These are phyloP conservation scores for Corythornis cristatus DNA, from an alignment of 2,113 vertebrate genomes.

Conservation along the genomic window DNA sequence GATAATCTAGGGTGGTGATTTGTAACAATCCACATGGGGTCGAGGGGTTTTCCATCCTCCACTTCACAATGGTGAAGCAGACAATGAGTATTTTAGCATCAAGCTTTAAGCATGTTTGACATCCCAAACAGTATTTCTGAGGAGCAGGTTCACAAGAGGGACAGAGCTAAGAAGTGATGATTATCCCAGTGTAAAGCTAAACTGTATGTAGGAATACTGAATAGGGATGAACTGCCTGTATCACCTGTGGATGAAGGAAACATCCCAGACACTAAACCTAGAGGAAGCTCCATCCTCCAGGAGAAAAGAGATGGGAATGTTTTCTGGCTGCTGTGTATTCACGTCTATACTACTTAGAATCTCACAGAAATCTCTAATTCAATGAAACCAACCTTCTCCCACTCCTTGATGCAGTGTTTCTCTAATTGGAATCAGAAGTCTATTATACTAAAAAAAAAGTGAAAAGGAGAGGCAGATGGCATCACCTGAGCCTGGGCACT, in stretches of 20 bases:
- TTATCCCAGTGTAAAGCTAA: not conserved
- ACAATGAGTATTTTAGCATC: not conserved
- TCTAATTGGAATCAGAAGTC: not conserved
- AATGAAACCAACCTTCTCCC: not conserved
- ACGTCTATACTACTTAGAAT: not conserved
- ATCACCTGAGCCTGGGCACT: not conserved
- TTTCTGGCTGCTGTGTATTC: not conserved
- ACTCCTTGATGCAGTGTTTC: not conserved
- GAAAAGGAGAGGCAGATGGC: not conserved
- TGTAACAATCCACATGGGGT: not conserved
- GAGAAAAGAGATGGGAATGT: not conserved
- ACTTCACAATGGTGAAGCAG: not conserved
- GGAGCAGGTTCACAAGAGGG: not conserved
- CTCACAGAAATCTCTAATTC: not conserved
- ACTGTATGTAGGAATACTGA: not conserved
- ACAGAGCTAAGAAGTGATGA: not conserved
- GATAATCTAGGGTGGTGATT: not conserved
- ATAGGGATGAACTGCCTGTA: not conserved
- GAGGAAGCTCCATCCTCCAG: not conserved
- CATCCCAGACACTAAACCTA: no score
- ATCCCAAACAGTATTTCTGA: not conserved
- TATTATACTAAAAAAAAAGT: not conserved
- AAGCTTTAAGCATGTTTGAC: not conserved
- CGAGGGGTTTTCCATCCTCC: rapidly evolving
- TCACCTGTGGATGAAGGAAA: not conserved